Evolutionary conservation across 2,888 invertebrate genomes (phyloP), one percentile per base, ranked within the genome.

Genomic region (Pterostichus madidus): DNA sequence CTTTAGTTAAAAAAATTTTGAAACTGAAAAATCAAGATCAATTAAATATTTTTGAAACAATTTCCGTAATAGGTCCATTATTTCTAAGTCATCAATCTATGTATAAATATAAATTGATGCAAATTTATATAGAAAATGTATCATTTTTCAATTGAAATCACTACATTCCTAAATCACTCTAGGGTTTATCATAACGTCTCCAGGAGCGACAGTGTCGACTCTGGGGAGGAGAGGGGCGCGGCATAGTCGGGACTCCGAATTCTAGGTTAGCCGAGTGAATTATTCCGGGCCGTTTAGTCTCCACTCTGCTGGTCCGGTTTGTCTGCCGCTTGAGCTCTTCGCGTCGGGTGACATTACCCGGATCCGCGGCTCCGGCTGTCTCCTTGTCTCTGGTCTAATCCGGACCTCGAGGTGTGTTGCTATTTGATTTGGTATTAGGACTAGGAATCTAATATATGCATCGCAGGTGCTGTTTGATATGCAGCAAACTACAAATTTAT

Each of bases 281-380:
- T 80, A 80, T 80, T 80, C 80, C 80, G 56, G 80, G 73, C 80
- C 71, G 80, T 80, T 80, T 80, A 73, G 80, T 56, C 53, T 56
- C 73, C 44, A 49, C 75, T 52, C 52, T 32, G 49, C 75, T 71
- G 68, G 71, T 71, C 71, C 71, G 71, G 71, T 71, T 71, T 71
- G 71, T 71, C 71, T 71, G 71, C 44, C 71, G 71, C 46, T 71
- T 71, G 17, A 49, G 24, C 31, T 71, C n/a, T n/a, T 39, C 68
- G 6, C 8, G 17, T 8, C 44, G 15, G 15, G 64, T 31, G 68
- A 71, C 71, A 46, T 71, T 46, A 44, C 46, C 46, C 71, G 35
- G 44, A 68, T 39, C 68, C 15, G 11, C 15, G 15, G 53, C n/a
- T 53, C n/a, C 53, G 53, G 15, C 7, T 13, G 52, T 52, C 13